These are phyloP conservation scores for Schizaphis graminum DNA, from an alignment of 2,888 invertebrate genomes.

Conservation along the genomic window DNA sequence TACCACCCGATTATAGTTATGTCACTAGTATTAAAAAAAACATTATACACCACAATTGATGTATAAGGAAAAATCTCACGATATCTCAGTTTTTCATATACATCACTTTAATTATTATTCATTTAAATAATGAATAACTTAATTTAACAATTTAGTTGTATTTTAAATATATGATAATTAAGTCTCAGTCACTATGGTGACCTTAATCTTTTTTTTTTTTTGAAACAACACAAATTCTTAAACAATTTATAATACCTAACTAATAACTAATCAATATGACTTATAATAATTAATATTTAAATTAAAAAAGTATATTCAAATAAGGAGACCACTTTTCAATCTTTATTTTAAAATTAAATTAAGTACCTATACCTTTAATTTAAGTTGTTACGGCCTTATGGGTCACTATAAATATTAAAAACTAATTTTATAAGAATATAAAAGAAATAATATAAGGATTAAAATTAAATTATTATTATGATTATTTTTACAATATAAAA, in stretches of 20 bases:
- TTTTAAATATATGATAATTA: not conserved
- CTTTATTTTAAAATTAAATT: not conserved
- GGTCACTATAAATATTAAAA: not conserved
- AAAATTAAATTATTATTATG: not conserved
- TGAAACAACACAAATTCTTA: not conserved
- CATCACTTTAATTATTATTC: not conserved
- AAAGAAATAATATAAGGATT: not conserved
- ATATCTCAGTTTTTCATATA: not conserved
- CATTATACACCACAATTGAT: not conserved
- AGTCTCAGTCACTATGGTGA: not conserved
- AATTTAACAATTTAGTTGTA: no score
- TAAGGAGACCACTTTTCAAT: fast-evolving
- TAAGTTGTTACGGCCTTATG: not conserved
- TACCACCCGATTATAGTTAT: not conserved
- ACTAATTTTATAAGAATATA: not conserved
- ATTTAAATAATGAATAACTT: not conserved
- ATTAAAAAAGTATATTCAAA: not conserved
- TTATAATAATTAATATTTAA: not conserved
- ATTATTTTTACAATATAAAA: not conserved
- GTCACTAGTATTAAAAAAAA: not conserved
- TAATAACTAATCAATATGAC: not conserved
- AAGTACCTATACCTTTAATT: not conserved
- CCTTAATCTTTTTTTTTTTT: not conserved
- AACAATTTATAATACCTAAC: not conserved
- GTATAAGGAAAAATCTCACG: not conserved